Conservation (phyloP, 2,797 vertebrate species). For the Poecilia picta region DNA sequence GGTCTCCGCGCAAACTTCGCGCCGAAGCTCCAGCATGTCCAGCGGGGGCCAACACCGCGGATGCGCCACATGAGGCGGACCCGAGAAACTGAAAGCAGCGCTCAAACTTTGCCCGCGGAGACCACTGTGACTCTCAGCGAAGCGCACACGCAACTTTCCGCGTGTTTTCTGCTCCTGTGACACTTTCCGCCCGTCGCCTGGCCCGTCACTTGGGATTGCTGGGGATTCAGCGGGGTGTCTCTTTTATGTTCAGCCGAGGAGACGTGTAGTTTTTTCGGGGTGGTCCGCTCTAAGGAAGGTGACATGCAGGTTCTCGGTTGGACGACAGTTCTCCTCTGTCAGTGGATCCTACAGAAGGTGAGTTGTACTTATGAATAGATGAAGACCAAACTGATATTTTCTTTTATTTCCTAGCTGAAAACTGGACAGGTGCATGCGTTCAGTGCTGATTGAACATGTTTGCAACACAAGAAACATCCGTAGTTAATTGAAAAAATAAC, state of each 20-base stretch:
- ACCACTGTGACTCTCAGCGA: slow-evolving; percentile 42
- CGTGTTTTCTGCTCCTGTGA: slow-evolving; percentile 25
- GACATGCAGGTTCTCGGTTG: slow-evolving; percentile 85
- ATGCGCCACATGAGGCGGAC: slow-evolving; percentile 74
- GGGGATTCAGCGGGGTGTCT: slow-evolving; percentile 61
- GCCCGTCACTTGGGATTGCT: slow-evolving; percentile 66
- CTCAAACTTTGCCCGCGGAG: slow-evolving; percentile 59
- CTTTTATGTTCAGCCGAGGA: slow-evolving; percentile 78
- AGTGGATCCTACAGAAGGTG: slow-evolving; percentile 84
- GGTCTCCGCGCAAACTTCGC: slow-evolving; percentile 64
- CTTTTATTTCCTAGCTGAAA: neutral
- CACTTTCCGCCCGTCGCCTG: slow-evolving; percentile 48
- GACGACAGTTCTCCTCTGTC: slow-evolving; percentile 80
- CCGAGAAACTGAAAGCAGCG: slow-evolving; percentile 63
- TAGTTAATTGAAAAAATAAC: slow-evolving; percentile 32
- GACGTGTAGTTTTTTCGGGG: slow-evolving; percentile 75
- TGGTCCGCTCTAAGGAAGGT: slow-evolving; percentile 77
- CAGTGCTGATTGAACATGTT: neutral
- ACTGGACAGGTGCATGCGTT: neutral
- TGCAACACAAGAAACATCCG: neutral
- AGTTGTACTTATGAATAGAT: slow-evolving; percentile 26
- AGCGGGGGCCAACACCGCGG: slow-evolving; percentile 66
- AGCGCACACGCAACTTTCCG: slow-evolving; percentile 52
- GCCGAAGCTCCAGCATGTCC: slow-evolving; percentile 37
- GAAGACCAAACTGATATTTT: neutral